Evolutionary conservation across 2,888 invertebrate species (phyloP).

Genomic region (Cheilosia impressa): DNA sequence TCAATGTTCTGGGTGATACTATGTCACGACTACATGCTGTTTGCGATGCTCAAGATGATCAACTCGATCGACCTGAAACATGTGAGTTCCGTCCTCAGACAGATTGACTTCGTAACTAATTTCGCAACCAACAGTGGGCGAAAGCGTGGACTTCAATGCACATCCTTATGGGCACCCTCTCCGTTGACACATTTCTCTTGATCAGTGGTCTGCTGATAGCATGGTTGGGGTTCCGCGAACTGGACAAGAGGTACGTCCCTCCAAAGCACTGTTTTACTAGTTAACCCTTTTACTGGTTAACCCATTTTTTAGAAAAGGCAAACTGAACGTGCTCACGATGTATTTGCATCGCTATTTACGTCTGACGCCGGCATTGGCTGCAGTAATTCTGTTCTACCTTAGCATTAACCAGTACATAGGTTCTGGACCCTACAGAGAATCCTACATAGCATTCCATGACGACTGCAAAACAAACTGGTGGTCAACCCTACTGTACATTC

Average conservation of each 20-base stretch:
- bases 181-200: slow-evolving; percentile 87
- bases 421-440: slow-evolving; percentile 82
- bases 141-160: no score
- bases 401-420: slow-evolving; percentile 83
- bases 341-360: slow-evolving; percentile 81
- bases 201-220: slow-evolving; percentile 86
- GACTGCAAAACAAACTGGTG: slow-evolving; percentile 83
- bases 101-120: no score
- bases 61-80: no score
- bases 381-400: slow-evolving; percentile 83
- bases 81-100: no score
- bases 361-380: slow-evolving; percentile 84
- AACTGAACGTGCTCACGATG: slow-evolving; percentile 78
- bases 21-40: no score
- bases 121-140: no score
- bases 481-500: slow-evolving; percentile 82
- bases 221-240: slow-evolving; percentile 81
- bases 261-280: not conserved
- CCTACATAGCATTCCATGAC: not conserved
- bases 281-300: no score
- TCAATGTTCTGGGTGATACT: no score
- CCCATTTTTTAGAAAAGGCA: slow-evolving; percentile 52
- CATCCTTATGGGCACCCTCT: no score
- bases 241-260: slow-evolving; percentile 79
- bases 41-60: no score